phyloP scores from a whole-genome alignment of 2,888 invertebrate genomes.

The Cistogaster globosa region DNA sequence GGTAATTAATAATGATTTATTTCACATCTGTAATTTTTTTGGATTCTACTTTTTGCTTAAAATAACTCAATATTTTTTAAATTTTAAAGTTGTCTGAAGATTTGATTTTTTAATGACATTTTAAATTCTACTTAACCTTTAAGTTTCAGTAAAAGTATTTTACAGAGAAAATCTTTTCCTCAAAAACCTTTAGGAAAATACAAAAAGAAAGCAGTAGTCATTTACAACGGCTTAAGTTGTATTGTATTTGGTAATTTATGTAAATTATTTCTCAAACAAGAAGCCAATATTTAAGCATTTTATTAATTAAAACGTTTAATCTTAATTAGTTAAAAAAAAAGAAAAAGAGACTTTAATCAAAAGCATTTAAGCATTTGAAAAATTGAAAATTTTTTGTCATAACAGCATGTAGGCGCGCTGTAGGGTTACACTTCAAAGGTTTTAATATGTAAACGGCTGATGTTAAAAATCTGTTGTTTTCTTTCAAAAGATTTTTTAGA shows the following conservation, averaged over 20 bases:
- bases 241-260: constrained; percentile 8
- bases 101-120: no score
- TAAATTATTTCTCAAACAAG: constrained; percentile 9
- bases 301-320: constrained; percentile 66
- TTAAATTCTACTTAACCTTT: not conserved
- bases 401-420: constrained; percentile 25
- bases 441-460: not conserved
- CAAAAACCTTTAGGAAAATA: not conserved
- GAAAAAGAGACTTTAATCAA: not conserved
- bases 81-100: not conserved
- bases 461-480: not conserved
- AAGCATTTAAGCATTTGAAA: constrained; percentile 33
- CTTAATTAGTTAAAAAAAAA: constrained; percentile 39
- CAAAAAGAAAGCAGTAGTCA: constrained; percentile 53
- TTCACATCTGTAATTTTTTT: constrained; percentile 35
- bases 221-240: constrained; percentile 55
- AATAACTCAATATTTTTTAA: not conserved
- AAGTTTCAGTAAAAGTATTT: not conserved
- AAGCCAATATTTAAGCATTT: constrained; percentile 37
- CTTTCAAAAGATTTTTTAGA: not conserved
- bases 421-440: constrained; percentile 18
- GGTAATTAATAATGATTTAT: constrained; percentile 44
- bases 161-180: not conserved
- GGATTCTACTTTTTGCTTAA: not conserved
- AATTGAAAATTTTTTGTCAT: constrained; percentile 34